Base-by-base conservation (phyloP, 2,888 invertebrate genomes). In the Polyploca ridens region DNA sequence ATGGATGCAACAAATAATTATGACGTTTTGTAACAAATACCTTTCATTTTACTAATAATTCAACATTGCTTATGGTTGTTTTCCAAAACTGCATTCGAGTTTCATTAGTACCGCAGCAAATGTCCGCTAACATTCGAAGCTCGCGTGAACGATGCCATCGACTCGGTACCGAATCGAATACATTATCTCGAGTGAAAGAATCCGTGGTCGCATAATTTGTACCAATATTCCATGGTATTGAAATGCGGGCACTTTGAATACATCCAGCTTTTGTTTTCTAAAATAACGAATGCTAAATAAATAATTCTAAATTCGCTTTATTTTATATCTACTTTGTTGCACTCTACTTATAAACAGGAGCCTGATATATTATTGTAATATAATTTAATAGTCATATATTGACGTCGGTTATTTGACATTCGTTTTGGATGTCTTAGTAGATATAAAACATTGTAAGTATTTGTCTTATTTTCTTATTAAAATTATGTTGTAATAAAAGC, bases 71-170 rank as follows among this genome's bases (percentile, higher is more conserved):
- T 38, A 38, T 8, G 10, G 14, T 5, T 5, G 10, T n/a, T 46
- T 27, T 6, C 49, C 13, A 58, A 58, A 58, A 33, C n/a, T 57
- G 13, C 27, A 38, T 38, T 79, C 79, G 79, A 77, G 75, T 73
- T 72, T 66, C 67, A 65, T 66, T 76, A 76, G 87, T 88, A 83
- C 60, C 71, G 69, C 65, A 58, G 66, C 70, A 79, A 78, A 81
- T 69, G 78, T 78, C 78, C 72, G 73, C 74, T 77, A 84, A 88
- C 84, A 87, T 88, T 78, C 87, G 76, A 87, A 84, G 89, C 86
- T 86, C 89, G 89, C 90, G 91, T 91, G 91, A 91, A 91, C 89
- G 91, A 91, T 91, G 87, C 90, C 87, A 91, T 91, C 91, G 89
- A 76, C 76, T 78, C 75, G 78, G 74, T 74, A 79, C 77, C 76